Evolutionary conservation across 1,140 invertebrate genomes (phyloP), one percentile per base, ranked within the genome.

Genomic region (Camponotus pennsylvanicus): DNA sequence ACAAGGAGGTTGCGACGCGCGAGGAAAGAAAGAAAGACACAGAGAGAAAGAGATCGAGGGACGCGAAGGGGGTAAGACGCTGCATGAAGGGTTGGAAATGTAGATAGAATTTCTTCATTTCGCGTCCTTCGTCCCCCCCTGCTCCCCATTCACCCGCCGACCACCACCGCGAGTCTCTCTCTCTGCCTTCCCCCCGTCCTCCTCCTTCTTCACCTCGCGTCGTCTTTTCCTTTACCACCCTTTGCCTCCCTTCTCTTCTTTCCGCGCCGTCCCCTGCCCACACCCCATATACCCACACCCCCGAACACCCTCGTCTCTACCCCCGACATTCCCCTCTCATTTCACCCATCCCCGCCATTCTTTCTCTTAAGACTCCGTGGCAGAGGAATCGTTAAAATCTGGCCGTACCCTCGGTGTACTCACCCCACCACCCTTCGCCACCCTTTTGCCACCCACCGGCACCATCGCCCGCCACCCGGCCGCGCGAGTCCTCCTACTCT

Each of bases 91-190:
- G 94, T 95, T 95, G 94, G 94, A 95, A 95, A 95, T 95, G 94
- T 95, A 95, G 94, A 95, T 95, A 95, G 94, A 95, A 95, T 95
- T 95, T 95, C 94, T 95, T 95, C 94, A 95, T 95, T 95, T 95
- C 94, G 92, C 94, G 93, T 95, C 92, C 92, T 92, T 92, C 93
- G 92, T 86, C 71, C 67, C 83, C 75, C 90, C 77, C 66, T 4
- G 6, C 37, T 40, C 88, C 77, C 63, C 86, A 78, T 77, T 71
- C 49, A 15, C 79, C 82, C 86, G 86, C 84, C 90, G 90, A 89
- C 92, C 90, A 77, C 88, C 91, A 88, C 89, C 90, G 86, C 88
- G 86, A 90, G 64, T 92, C 82, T 90, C 86, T 89, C 89, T 86
- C 90, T 61, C 40, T 27, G 61, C n/a, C 84, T 82, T 75, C 80